A percentile compares a stretch with the other conserved stretches of the same genome.
phyloP scores from a whole-genome alignment of 2,113 vertebrate genomes.

The Pomatostomus ruficeps region DNA sequence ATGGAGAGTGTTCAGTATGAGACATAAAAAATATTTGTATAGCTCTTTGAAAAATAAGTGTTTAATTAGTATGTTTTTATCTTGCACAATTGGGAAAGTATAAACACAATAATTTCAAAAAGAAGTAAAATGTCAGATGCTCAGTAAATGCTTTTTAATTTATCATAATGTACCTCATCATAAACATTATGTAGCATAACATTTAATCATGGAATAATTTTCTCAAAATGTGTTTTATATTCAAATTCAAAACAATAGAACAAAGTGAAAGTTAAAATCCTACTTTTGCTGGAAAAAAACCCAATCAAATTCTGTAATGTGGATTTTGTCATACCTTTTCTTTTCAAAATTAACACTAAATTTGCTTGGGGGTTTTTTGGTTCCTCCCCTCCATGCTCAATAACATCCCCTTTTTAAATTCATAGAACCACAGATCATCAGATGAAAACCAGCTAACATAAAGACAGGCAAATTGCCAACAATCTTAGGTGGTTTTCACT shows the following conservation, averaged over 20 bases:
- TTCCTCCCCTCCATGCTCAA: background rate
- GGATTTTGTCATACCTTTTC: background rate
- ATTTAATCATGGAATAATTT: background rate
- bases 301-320: background rate
- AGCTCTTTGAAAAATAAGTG: background rate
- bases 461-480: background rate
- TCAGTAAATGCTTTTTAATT: background rate
- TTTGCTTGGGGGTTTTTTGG: background rate
- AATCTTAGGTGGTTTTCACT: background rate
- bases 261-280: background rate
- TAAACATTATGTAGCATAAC: background rate
- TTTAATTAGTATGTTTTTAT: background rate
- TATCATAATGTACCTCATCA: background rate
- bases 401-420: background rate
- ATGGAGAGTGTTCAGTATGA: background rate
- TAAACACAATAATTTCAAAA: background rate
- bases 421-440: background rate
- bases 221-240: background rate
- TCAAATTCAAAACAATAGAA: background rate
- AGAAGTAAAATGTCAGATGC: background rate
- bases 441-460: background rate
- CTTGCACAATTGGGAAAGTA: background rate
- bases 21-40: background rate
- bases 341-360: background rate
- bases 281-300: fast-evolving